phyloP scores from a whole-genome alignment of 2,797 vertebrate species.

The Acestrorhynchus altus region DNA sequence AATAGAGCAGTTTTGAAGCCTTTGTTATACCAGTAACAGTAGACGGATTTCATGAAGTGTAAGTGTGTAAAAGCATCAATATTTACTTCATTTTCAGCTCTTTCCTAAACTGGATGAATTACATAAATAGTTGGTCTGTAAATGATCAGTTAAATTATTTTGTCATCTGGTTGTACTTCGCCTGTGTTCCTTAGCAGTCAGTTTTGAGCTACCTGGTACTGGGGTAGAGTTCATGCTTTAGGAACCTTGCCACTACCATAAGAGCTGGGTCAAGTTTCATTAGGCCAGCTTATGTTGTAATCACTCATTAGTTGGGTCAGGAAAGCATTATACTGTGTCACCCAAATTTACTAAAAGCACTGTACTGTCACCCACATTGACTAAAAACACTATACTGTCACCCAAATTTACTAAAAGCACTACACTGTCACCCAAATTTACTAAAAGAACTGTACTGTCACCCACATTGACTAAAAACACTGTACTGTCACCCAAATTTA shows the following conservation, averaged over 20 bases:
- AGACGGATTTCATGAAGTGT: too few species aligned
- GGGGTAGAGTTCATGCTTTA: neutral
- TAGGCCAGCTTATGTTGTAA: neutral
- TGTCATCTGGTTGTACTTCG: neutral
- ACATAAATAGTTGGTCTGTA: neutral
- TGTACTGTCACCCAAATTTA: neutral
- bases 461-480: neutral
- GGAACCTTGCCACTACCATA: neutral
- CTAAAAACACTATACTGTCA: too few species aligned
- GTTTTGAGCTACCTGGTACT: neutral
- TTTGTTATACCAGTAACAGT: too few species aligned
- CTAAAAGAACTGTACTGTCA: neutral
- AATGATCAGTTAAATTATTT: neutral
- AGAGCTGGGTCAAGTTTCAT: conserved; percentile 2
- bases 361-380: neutral
- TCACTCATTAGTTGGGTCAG: neutral
- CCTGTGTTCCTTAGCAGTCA: neutral
- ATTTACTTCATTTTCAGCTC: neutral
- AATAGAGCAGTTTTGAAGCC: neutral
- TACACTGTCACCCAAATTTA: too few species aligned
- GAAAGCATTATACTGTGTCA: too few species aligned
- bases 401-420: too few species aligned
- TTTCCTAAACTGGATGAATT: neutral
- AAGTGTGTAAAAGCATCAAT: neutral
- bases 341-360: too few species aligned